Conservation (phyloP, 2,113 vertebrate species). For the Ascaphus truei region DNA sequence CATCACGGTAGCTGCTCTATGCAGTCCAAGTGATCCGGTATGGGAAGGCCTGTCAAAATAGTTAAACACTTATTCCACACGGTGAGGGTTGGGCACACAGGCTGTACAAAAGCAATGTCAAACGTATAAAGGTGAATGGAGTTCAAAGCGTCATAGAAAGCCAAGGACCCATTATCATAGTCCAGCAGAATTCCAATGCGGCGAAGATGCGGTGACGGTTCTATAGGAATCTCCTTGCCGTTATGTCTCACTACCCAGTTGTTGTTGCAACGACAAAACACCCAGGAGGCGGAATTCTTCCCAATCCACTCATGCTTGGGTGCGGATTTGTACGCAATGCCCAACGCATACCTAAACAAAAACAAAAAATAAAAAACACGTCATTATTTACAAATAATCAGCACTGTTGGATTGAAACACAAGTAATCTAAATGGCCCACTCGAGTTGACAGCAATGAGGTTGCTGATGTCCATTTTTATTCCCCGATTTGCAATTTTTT, state of each 20-base stretch:
- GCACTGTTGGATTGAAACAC: conserved; percentile 10
- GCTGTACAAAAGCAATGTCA: conserved; percentile 86
- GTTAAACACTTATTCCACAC: conserved; percentile 97
- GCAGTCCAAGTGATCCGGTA: conserved; percentile 91
- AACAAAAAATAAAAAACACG: conserved; percentile 19
- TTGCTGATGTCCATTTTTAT: too few relatives aligned
- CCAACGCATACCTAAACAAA: conserved; percentile 86
- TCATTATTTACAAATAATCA: too few relatives aligned
- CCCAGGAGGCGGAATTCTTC: conserved; percentile 93
- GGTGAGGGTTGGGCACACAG: conserved; percentile 92
- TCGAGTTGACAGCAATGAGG: too few relatives aligned
- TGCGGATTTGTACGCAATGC: conserved; percentile 91
- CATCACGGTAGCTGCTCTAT: conserved; percentile 76
- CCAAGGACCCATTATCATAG: conserved; percentile 88
- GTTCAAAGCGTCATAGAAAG: conserved; percentile 92
- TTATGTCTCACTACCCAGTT: conserved; percentile 91
- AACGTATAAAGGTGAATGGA: conserved; percentile 92
- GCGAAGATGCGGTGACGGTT: conserved; percentile 86
- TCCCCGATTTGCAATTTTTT: too few relatives aligned
- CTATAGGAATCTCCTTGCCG: conserved; percentile 87
- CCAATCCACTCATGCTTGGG: conserved; percentile 96
- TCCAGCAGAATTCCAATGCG: conserved; percentile 89
- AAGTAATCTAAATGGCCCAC: too few relatives aligned
- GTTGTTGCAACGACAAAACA: conserved; percentile 91
- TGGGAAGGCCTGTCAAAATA: conserved; percentile 92